Percentiles rank a stretch among this genome's conserved stretches.
phyloP scores from a whole-genome alignment of 2,797 vertebrate genomes.

The Gallinago solitaria region DNA sequence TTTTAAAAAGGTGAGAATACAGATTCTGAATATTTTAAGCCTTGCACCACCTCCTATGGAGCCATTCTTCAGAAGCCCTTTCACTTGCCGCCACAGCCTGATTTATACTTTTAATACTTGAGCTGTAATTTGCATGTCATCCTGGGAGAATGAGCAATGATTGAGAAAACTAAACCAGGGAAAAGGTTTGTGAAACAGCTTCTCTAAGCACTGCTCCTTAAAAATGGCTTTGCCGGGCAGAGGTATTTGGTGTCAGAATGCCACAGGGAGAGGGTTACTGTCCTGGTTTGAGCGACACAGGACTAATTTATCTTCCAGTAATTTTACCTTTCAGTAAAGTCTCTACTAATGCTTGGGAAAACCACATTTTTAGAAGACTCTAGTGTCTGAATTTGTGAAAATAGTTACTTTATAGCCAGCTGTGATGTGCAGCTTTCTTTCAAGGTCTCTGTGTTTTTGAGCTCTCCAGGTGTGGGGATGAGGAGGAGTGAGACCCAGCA shows the following conservation, averaged over 20 bases:
- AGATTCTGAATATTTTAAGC: conserved; percentile 22
- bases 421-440: background rate
- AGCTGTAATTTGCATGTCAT: conserved; percentile 56
- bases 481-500: background rate
- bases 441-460: background rate
- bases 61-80: background rate
- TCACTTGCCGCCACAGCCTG: background rate
- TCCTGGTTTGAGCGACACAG: background rate
- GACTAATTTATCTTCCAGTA: background rate
- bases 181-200: background rate
- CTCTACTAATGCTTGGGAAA: background rate
- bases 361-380: background rate
- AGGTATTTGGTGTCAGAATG: background rate
- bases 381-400: background rate
- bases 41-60: background rate
- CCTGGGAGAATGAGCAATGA: background rate
- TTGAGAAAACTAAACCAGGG: conserved; percentile 21
- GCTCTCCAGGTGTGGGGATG: background rate
- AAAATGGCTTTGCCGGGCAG: background rate
- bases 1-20: background rate
- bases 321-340: background rate
- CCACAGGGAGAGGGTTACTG: background rate
- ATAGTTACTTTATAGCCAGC: background rate
- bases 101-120: conserved; percentile 55
- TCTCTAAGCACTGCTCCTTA: background rate